Base-by-base conservation (phyloP, 2,113 vertebrate species). In the Sinocyclocheilus maitianheensis region DNA sequence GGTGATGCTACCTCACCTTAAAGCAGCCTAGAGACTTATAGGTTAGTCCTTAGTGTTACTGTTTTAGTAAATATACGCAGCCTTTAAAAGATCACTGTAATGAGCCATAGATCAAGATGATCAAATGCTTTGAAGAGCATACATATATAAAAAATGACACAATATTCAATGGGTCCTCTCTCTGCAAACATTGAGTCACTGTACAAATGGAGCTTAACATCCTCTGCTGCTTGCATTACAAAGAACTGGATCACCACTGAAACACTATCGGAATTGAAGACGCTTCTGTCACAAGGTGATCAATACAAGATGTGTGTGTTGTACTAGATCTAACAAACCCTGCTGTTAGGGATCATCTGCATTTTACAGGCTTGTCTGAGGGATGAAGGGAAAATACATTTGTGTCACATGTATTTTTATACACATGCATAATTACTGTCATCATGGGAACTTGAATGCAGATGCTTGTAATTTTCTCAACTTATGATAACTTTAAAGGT, bases 221-320 rank as follows among this genome's bases (percentile, higher is more conserved):
- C 53, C 74, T 83, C 65, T 79, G 55, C 71, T 74, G 76, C 62
- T 84, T 67, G 85, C 40, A 72, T 84, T 88, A 79, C 55, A 88
- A 83, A 48, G 81, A 77, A 67, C 55, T 80, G 34, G 80, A 84
- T 87, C 62, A 87, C 67, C 75, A 86, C 77, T 85, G 74, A 87
- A 88, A 87, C 62, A n/a, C 34, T 85, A 86, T 87, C 77, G 53
- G 81, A 84, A 76, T 37, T 79, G 22, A 48, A 60, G 69, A 87
- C 60, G 80, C 71, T 79, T 88, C 87, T 81, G 78, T 84, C 80
- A 84, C 58, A 55, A 46, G 60, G 16, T 55, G 81, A 89, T 91
- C 85, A 46, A 88, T 89, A 78, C 71, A 75, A 81, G 55, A 80
- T 85, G 51, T 86, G 76, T 89, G 75, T 76, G 77, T 71, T 88